Base-by-base conservation (phyloP, 2,888 invertebrate genomes). In the Clusia tigrina region DNA sequence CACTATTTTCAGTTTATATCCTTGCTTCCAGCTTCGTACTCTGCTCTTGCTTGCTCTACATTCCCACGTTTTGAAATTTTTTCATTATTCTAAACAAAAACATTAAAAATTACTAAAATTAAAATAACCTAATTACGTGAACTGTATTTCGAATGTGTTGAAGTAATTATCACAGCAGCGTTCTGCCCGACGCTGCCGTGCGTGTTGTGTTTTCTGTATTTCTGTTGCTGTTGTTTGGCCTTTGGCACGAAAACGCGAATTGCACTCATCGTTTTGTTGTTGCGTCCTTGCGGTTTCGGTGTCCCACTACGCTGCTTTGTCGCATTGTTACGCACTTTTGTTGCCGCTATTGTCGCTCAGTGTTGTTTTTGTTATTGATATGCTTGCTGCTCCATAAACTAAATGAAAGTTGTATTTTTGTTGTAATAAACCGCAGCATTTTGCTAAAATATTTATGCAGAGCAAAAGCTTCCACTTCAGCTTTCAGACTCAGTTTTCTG, bases 21-120 rank as follows among this genome's bases (percentile, higher is more conserved):
- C 66, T 69, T 67, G 72, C 69, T 70, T 69, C 58, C 67, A 66
- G 68, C 67, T 68, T 67, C 67, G 62, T 67, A 67, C 67, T 61
- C 38, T 65, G 66, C 57, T 62, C 65, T 66, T 65, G 62, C 59
- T 63, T 52, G 48, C 58, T 67, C 65, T 54, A 37, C 37, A 17
- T 54, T 54, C 26, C n/a, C 25, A 24, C 6, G 10, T 24, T 26
- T 54, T 54, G 32, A 32, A 54, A 32, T 1, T 54, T 37, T 18
- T 54, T 37, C 15, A 26, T 20, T 54, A 9, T n/a, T n/a, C n/a
- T 9, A 32, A 32, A 32, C 17, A 32, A 20, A 2, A 54, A 26
- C n/a, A 54, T 17, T 37, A 25, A 63, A 37, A 37, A 3, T 22
- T 2, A 20, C 2, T 46, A 48, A 18, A 38, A 53, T 54, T 53